A percentile compares a stretch with the other conserved stretches of the same genome.
Conservation (phyloP, 2,888 invertebrate species). For the Dryomyza anilis region DNA sequence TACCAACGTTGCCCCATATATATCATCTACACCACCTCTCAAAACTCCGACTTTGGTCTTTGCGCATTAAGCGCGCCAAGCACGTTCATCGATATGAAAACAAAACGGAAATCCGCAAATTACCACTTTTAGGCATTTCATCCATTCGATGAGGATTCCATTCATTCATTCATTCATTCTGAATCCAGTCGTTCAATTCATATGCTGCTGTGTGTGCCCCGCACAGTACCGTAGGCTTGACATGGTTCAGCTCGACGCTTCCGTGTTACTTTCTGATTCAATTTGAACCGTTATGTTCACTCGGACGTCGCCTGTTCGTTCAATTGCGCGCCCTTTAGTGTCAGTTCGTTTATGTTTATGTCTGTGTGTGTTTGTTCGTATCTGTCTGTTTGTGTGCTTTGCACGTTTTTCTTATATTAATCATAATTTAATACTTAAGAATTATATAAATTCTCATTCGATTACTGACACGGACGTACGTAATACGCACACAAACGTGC, state of each 20-base stretch:
- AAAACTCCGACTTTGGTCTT: no score
- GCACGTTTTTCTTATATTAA: conserved; percentile 39
- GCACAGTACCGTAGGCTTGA: no score
- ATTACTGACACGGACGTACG: conserved; percentile 10
- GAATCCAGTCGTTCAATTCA: no score
- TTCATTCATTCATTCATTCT: no score
- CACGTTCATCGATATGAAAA: conserved; percentile 36
- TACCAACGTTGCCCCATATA: no score
- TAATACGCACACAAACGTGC: not conserved
- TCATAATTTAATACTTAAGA: conserved; percentile 41
- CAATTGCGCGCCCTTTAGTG: not conserved
- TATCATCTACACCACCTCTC: no score
- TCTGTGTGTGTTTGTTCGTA: conserved; percentile 3
- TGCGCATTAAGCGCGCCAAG: conserved; percentile 23
- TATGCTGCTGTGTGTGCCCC: no score
- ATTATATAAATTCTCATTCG: conserved; percentile 31
- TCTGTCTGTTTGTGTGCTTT: conserved; percentile 22
- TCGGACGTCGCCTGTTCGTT: not conserved
- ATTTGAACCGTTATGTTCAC: not conserved
- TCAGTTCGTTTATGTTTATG: not conserved
- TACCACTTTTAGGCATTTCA: no score
- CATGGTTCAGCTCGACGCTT: no score
- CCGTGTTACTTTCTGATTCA: conserved; percentile 6
- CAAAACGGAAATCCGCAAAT: conserved; percentile 40
- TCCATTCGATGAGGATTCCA: no score